These are phyloP conservation scores for Vultur gryphus DNA, from an alignment of 2,797 vertebrate genomes.

Conservation along the genomic window DNA sequence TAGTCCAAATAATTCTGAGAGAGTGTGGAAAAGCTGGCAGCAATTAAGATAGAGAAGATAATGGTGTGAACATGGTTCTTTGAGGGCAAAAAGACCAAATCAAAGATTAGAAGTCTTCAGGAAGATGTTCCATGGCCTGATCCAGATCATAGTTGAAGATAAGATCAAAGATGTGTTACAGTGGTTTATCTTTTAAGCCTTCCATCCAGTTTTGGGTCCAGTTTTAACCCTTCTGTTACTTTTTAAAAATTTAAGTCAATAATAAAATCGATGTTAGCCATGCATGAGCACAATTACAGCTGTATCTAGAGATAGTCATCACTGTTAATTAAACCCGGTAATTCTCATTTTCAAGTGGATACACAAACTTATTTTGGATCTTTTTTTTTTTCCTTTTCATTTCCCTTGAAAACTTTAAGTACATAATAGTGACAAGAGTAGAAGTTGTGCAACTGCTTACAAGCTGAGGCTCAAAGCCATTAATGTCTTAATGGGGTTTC, in stretches of 20 bases:
- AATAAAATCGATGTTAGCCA: neutral
- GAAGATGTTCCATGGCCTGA: neutral
- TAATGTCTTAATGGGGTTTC: constrained; percentile 34
- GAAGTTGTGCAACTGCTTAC: constrained; percentile 25
- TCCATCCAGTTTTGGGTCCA: neutral
- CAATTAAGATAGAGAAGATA: constrained; percentile 61
- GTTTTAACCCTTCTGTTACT: neutral
- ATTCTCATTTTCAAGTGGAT: neutral
- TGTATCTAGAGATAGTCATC: neutral
- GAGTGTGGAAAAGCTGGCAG: constrained; percentile 53
- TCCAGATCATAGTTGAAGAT: constrained; percentile 10
- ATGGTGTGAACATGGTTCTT: constrained; percentile 49
- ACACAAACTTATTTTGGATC: neutral
- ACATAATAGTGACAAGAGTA: neutral
- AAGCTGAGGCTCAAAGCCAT: constrained; percentile 15
- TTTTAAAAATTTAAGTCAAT: neutral
- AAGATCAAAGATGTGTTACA: neutral
- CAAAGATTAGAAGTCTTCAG: constrained; percentile 32
- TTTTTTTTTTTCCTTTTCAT: neutral
- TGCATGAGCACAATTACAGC: neutral
- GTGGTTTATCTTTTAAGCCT: neutral
- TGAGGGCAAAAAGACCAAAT: constrained; percentile 51
- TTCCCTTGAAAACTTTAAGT: neutral
- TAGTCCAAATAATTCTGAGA: constrained; percentile 54
- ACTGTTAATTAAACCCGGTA: neutral